These are phyloP conservation scores for Silvanus unidentatus DNA, from an alignment of 2,888 invertebrate genomes.

Conservation along the genomic window DNA sequence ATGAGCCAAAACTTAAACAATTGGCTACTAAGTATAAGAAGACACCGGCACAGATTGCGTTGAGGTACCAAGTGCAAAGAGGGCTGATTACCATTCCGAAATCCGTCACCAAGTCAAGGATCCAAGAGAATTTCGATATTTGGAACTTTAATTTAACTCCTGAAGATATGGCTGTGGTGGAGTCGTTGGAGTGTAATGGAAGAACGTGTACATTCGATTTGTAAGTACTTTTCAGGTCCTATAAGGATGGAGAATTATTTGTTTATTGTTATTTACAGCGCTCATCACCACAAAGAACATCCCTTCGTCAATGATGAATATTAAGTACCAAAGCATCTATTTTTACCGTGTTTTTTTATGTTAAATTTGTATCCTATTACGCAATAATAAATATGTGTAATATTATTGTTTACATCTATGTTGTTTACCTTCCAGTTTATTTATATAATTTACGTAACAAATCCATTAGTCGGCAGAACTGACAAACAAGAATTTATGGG, in stretches of 20 bases:
- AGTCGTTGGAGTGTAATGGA: conserved; percentile 61
- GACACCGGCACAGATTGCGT: conserved; percentile 63
- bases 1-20: conserved; percentile 63
- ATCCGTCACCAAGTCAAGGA: conserved; percentile 65
- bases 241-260: background rate
- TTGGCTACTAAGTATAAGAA: conserved; percentile 61
- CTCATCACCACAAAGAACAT: conserved; percentile 30
- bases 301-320: conserved; percentile 25
- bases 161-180: conserved; percentile 62
- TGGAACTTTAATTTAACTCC: conserved; percentile 65
- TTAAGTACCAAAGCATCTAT: no score
- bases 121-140: conserved; percentile 64
- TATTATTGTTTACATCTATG: no score
- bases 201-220: conserved; percentile 57
- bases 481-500: no score
- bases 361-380: no score
- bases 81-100: conserved; percentile 74
- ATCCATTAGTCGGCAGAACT: no score
- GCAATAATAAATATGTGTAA: no score
- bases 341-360: no score
- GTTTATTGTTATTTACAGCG: conserved; percentile 21
- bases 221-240: conserved; percentile 46
- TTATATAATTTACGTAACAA: no score
- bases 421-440: no score
- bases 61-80: conserved; percentile 61